These are phyloP conservation scores for Epizoanthus rinbou DNA, from an alignment of 92 coral and sea anemone species.

Conservation along the genomic window DNA sequence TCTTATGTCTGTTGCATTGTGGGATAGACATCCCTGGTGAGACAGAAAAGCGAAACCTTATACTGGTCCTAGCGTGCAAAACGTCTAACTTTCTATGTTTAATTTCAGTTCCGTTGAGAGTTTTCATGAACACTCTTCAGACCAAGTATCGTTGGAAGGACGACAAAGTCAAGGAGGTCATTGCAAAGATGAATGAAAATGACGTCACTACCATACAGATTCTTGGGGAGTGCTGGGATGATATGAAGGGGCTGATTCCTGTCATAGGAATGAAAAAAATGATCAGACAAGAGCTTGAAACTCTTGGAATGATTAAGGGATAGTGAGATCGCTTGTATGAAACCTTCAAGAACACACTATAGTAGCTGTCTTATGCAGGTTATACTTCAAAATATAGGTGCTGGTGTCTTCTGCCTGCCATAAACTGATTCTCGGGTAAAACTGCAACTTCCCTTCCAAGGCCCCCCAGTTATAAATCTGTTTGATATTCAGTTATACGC, in stretches of 20 bases:
- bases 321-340: background rate
- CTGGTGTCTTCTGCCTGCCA: no score
- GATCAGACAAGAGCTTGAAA: slow-evolving; percentile 58
- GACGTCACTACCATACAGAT: slow-evolving; percentile 69
- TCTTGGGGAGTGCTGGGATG: slow-evolving; percentile 70
- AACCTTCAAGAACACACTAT: no score
- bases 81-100: background rate
- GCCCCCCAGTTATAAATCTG: no score
- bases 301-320: slow-evolving; percentile 49
- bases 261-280: slow-evolving; percentile 51
- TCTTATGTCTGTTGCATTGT: no score
- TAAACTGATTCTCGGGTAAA: no score
- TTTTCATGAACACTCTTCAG: slow-evolving; percentile 56
- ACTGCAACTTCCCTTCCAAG: no score
- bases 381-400: no score
- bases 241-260: slow-evolving; percentile 40
- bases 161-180: slow-evolving; percentile 35
- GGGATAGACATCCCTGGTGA: no score
- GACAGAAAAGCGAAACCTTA: background rate
- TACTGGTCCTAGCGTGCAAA: background rate
- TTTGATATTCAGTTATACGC: no score
- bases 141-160: slow-evolving; percentile 48
- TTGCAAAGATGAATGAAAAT: slow-evolving; percentile 41
- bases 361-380: no score
- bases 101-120: slow-evolving; percentile 44